Percentiles rank a stretch among this genome's conserved stretches.
These are phyloP conservation scores for Passer montanus DNA, from an alignment of 2,113 vertebrate genomes.

Conservation along the genomic window DNA sequence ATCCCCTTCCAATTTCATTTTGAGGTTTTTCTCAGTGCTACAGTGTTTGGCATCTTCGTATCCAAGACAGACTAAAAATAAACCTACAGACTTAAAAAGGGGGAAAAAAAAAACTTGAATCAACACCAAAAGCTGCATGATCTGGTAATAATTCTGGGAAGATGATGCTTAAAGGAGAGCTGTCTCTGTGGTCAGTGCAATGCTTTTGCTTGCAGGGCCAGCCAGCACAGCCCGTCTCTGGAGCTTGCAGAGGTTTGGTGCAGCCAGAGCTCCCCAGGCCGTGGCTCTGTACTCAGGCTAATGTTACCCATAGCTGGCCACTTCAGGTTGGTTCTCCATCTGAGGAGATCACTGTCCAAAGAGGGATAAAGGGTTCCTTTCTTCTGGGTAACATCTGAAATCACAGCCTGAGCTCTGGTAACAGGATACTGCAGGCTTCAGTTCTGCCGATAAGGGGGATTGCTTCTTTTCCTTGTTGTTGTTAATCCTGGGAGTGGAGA, in stretches of 20 bases:
- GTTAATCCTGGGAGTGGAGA: conserved; percentile 74
- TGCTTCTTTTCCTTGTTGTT: conserved; percentile 50
- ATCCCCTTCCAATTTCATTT: neutral
- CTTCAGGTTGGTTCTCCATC: conserved; percentile 69
- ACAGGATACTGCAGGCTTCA: conserved; percentile 71
- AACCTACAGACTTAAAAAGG: neutral
- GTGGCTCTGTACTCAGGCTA: conserved; percentile 59
- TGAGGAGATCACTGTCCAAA: conserved; percentile 75
- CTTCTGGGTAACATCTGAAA: conserved; percentile 78
- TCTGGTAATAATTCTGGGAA: neutral
- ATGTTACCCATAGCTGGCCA: conserved; percentile 67
- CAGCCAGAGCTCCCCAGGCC: conserved; percentile 58
- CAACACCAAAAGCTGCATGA: neutral
- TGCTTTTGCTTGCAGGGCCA: neutral
- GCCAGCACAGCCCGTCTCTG: neutral
- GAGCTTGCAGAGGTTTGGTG: neutral
- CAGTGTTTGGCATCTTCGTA: neutral
- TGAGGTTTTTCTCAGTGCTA: neutral
- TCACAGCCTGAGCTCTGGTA: conserved; percentile 77
- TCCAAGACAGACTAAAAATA: neutral
- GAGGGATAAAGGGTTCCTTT: conserved; percentile 80
- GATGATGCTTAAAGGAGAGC: neutral
- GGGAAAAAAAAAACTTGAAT: neutral
- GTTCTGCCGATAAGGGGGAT: conserved; percentile 70
- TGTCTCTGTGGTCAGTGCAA: neutral